phyloP scores from a whole-genome alignment of 2,113 vertebrate genomes.

The Aleadryas rufinucha region DNA sequence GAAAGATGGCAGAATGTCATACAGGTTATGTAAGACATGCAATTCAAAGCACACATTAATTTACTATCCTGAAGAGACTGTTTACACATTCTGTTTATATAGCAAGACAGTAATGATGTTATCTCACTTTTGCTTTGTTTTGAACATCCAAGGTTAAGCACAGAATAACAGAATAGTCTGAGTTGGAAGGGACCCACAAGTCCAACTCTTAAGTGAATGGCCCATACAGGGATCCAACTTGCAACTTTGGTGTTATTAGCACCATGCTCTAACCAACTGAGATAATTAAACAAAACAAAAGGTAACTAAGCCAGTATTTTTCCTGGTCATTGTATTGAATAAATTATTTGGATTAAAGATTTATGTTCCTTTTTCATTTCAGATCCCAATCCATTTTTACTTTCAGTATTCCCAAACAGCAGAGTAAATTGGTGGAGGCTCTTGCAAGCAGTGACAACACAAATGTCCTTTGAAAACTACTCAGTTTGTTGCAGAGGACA shows the following conservation, averaged over 20 bases:
- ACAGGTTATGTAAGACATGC: not conserved
- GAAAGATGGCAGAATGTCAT: constrained; percentile 26
- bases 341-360: not conserved
- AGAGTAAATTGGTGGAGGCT: not conserved
- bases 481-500: not conserved
- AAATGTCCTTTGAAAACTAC: not conserved
- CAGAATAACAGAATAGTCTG: not conserved
- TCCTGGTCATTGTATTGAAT: not conserved
- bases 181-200: not conserved
- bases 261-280: not conserved
- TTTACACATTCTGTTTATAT: constrained; percentile 33
- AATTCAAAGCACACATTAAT: not conserved
- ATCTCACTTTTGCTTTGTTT: constrained; percentile 31
- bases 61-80: not conserved
- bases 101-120: constrained; percentile 31
- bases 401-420: not conserved
- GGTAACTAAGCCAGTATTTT: not conserved
- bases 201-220: not conserved
- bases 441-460: not conserved
- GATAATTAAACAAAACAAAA: not conserved
- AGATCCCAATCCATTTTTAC: not conserved
- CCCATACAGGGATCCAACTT: not conserved
- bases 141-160: constrained; percentile 18
- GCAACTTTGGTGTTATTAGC: not conserved
- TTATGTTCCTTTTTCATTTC: not conserved